phyloP scores from a whole-genome alignment of 2,113 vertebrate species.

The Neotoma lepida region DNA sequence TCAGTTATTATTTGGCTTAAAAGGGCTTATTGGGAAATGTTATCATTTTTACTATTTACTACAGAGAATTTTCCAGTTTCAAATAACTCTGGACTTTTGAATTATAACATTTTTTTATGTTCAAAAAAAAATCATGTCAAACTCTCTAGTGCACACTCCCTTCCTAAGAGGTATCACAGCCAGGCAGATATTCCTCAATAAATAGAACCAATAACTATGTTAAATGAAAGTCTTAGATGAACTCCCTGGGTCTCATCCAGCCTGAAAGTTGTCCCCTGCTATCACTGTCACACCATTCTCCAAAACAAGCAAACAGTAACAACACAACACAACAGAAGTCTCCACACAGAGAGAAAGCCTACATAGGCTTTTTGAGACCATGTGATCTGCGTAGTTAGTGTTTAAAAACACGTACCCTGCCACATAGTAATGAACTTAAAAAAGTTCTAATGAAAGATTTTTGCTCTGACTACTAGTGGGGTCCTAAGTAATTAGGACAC shows the following conservation, averaged over 20 bases:
- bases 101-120: too few species aligned
- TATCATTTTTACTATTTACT: too few species aligned
- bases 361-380: conserved; percentile 53
- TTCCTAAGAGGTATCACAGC: neutral
- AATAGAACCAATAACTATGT: neutral
- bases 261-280: neutral
- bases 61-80: too few species aligned
- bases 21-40: too few species aligned
- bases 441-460: conserved; percentile 29
- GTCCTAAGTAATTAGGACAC: conserved; percentile 65
- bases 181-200: conserved; percentile 1
- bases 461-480: conserved; percentile 44
- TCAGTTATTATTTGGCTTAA: too few species aligned
- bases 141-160: neutral
- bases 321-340: neutral
- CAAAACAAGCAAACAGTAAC: neutral
- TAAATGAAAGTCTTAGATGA: conserved; percentile 25
- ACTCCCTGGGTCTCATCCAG: conserved; percentile 1
- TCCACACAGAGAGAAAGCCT: conserved; percentile 1
- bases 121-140: conserved; percentile 30
- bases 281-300: neutral
- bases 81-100: too few species aligned
- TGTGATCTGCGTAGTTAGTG: conserved; percentile 40
- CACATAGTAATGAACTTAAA: conserved; percentile 37
- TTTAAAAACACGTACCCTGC: neutral